Percentiles rank a stretch among this genome's conserved stretches.
These are phyloP conservation scores for Corbicula japonica DNA, from an alignment of 2,888 invertebrate genomes.

Conservation along the genomic window DNA sequence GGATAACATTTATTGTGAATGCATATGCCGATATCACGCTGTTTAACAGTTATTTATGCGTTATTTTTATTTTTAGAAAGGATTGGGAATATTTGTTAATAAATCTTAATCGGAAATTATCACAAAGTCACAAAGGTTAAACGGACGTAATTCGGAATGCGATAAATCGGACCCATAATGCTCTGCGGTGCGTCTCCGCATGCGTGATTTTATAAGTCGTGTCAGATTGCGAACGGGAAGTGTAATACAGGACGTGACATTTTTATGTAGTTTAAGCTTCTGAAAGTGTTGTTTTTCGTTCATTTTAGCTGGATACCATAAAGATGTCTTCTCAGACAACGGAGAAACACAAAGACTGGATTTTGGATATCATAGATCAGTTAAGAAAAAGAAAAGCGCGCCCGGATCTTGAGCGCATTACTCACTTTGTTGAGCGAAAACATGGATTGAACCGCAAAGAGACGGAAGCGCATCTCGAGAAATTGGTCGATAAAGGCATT, in stretches of 20 bases:
- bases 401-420: slow-evolving; percentile 93
- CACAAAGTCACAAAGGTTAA: too few relatives aligned
- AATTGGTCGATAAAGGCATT: slow-evolving; percentile 92
- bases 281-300: background rate
- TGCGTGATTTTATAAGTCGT: slow-evolving; percentile 69
- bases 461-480: slow-evolving; percentile 89
- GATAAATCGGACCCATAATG: slow-evolving; percentile 69
- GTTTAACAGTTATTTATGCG: slow-evolving; percentile 20
- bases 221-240: slow-evolving; percentile 51
- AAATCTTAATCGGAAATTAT: too few relatives aligned
- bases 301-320: slow-evolving; percentile 1
- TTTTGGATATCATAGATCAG: slow-evolving; percentile 94
- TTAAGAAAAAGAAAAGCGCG: slow-evolving; percentile 93
- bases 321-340: slow-evolving; percentile 53
- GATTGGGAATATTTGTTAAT: too few relatives aligned
- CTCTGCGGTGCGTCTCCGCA: slow-evolving; percentile 69
- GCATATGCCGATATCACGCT: slow-evolving; percentile 5
- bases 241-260: slow-evolving; percentile 2
- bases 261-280: background rate
- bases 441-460: slow-evolving; percentile 91
- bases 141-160: too few relatives aligned
- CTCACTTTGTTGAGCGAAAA: slow-evolving; percentile 92
- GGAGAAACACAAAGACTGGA: slow-evolving; percentile 81
- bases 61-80: too few relatives aligned
- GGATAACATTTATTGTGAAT: background rate